phyloP scores from a whole-genome alignment of 2,888 invertebrate genomes.

The Corythucha ciliata region DNA sequence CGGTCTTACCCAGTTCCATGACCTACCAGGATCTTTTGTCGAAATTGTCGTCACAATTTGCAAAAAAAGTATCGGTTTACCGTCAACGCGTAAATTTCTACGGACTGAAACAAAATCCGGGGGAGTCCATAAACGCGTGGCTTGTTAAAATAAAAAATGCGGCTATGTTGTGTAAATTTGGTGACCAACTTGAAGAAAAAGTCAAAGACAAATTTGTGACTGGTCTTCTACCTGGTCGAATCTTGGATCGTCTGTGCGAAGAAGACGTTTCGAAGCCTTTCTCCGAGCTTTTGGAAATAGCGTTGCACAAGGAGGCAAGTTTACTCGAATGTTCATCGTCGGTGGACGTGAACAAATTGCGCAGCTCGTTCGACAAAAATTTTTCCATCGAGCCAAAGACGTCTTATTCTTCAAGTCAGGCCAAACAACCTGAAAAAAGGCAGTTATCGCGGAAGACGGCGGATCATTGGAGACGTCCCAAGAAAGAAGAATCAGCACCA shows the following conservation, averaged over 20 bases:
- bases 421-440: not conserved
- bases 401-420: not conserved
- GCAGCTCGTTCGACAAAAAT: too few species aligned
- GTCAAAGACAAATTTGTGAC: conserved; percentile 6
- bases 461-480: not conserved
- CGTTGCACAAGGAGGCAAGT: conserved; percentile 8
- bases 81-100: not conserved
- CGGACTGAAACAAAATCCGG: not conserved
- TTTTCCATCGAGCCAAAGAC: too few species aligned
- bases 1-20: not conserved
- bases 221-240: conserved; percentile 1
- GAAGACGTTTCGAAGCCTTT: not conserved
- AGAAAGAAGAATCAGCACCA: too few species aligned
- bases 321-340: not conserved
- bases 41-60: not conserved
- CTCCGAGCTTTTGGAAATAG: not conserved
- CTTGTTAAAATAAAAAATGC: not conserved
- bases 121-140: not conserved
- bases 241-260: conserved; percentile 9
- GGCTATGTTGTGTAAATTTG: conserved; percentile 12
- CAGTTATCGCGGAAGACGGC: not conserved
- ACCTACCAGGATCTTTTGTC: not conserved
- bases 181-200: not conserved
- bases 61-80: conserved; percentile 1
- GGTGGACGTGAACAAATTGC: too few species aligned